Percentiles rank a stretch among this genome's conserved stretches.
Evolutionary conservation across 2,888 invertebrate genomes (phyloP).

Genomic region (Luperina testacea): DNA sequence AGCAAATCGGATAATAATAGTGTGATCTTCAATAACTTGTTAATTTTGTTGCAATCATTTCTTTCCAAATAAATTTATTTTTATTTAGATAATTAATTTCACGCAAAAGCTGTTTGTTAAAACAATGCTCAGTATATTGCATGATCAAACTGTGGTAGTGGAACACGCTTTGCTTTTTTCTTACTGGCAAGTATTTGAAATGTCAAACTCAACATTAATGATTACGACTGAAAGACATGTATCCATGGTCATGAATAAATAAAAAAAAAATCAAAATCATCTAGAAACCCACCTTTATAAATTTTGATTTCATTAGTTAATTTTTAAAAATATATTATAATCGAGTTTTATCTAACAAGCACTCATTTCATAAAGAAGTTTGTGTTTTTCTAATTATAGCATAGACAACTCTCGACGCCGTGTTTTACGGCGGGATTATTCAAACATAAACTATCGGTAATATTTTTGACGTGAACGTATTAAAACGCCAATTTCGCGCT

Average conservation of each 20-base stretch:
- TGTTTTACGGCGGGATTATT: slow-evolving; percentile 20
- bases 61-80: background rate
- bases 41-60: background rate
- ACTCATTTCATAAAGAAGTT: background rate
- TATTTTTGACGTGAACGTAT: background rate
- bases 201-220: background rate
- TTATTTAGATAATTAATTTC: background rate
- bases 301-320: too few relatives aligned
- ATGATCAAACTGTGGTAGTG: background rate
- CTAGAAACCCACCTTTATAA: too few relatives aligned
- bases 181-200: background rate
- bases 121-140: slow-evolving; percentile 1
- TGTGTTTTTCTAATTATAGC: background rate
- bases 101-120: background rate
- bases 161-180: slow-evolving; percentile 36
- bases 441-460: slow-evolving; percentile 1
- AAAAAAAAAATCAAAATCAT: too few relatives aligned
- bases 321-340: background rate
- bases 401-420: slow-evolving; percentile 39
- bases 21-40: background rate
- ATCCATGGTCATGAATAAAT: too few relatives aligned
- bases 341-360: background rate
- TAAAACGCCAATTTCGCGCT: too few relatives aligned
- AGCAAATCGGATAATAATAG: background rate
- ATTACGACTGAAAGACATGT: too few relatives aligned